Evolutionary conservation across 2,113 vertebrate genomes (phyloP).

Genomic region (Ptilonorhynchus violaceus): DNA sequence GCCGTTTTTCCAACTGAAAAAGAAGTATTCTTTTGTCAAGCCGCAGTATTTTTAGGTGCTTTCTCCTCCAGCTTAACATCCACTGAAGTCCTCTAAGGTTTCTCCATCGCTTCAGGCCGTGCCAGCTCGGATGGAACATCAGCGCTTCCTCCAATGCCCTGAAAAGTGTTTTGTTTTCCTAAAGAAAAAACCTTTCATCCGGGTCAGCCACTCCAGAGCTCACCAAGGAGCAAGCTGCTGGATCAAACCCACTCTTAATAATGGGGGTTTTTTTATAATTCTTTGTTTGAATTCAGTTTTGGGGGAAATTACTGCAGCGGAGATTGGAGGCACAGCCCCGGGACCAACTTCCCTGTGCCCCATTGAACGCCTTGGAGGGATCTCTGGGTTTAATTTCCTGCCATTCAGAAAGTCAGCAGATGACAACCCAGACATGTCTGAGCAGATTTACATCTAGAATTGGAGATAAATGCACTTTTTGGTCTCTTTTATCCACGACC

Average conservation of each 20-base stretch:
- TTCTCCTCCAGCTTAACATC: background rate
- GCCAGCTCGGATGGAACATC: background rate
- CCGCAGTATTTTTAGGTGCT: slow-evolving; percentile 22
- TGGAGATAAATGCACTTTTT: background rate
- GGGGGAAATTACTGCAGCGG: background rate
- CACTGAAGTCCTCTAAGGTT: background rate
- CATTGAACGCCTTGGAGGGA: accelerated
- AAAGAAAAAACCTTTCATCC: background rate
- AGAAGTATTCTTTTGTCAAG: slow-evolving; percentile 21
- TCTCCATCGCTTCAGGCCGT: background rate
- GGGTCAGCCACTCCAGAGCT: background rate
- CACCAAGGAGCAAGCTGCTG: background rate
- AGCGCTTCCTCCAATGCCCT: background rate
- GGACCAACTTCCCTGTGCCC: background rate
- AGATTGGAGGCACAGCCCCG: background rate
- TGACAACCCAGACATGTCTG: background rate
- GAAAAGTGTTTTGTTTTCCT: background rate
- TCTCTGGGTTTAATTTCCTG: background rate
- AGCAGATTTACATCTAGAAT: background rate
- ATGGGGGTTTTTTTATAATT: background rate
- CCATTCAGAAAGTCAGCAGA: background rate
- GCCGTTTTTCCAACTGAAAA: background rate
- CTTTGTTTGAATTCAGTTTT: background rate
- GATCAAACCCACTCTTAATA: background rate
- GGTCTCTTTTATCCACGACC: accelerated